These are phyloP conservation scores for Morinoia aosen DNA, from an alignment of 2,888 invertebrate species.

Conservation along the genomic window DNA sequence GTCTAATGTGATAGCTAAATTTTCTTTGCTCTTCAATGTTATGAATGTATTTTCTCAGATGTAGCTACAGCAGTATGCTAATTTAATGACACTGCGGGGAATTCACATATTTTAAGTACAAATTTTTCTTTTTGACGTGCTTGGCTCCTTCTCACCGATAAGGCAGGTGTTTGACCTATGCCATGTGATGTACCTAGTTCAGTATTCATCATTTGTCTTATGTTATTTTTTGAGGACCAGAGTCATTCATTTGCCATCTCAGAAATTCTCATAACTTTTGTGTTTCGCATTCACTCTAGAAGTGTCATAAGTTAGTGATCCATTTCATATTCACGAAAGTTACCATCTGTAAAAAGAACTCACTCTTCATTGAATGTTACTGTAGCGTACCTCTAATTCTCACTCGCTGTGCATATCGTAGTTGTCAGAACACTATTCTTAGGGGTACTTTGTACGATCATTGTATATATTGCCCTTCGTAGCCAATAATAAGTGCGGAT, in stretches of 20 bases:
- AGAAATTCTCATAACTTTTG: slow-evolving; percentile 39
- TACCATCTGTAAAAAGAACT: slow-evolving; percentile 22
- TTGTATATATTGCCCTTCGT: slow-evolving; percentile 39
- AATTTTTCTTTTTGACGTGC: slow-evolving; percentile 45
- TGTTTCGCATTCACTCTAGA: slow-evolving; percentile 34
- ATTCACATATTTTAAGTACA: slow-evolving; percentile 54
- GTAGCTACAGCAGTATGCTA: slow-evolving; percentile 27
- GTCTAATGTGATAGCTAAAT: slow-evolving; percentile 18
- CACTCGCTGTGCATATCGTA: slow-evolving; percentile 53
- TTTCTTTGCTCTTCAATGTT: slow-evolving; percentile 12
- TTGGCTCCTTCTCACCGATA: slow-evolving; percentile 45
- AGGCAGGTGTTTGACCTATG: slow-evolving; percentile 55
- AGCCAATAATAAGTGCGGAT: background rate
- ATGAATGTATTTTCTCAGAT: slow-evolving; percentile 26
- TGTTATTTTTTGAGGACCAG: slow-evolving; percentile 65
- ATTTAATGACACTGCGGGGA: background rate
- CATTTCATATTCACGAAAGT: slow-evolving; percentile 31
- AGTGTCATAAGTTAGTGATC: slow-evolving; percentile 9
- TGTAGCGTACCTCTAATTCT: slow-evolving; percentile 50
- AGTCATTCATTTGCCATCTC: slow-evolving; percentile 56
- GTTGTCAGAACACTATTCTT: slow-evolving; percentile 44
- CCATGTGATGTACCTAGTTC: slow-evolving; percentile 67
- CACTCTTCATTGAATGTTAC: slow-evolving; percentile 42
- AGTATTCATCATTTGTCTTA: slow-evolving; percentile 67
- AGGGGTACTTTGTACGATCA: slow-evolving; percentile 40